Conservation (phyloP, 2,797 vertebrate species). For the Rachycentron canadum region DNA sequence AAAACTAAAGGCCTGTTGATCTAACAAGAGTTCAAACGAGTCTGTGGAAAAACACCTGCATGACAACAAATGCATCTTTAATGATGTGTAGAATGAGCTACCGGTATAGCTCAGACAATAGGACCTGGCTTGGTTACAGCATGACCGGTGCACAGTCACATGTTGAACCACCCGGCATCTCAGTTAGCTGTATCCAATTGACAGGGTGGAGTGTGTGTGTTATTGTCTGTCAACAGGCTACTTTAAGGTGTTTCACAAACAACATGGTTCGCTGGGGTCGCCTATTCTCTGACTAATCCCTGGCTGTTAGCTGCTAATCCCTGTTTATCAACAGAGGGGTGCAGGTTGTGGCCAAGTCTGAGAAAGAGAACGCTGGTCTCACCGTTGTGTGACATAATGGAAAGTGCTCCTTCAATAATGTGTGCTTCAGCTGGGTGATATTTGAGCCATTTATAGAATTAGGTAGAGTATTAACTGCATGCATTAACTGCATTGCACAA, state of each 20-base stretch:
- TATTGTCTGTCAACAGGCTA: slow-evolving; percentile 66
- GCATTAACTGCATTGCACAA: background rate
- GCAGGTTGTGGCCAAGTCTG: slow-evolving; percentile 37
- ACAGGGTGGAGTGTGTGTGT: slow-evolving; percentile 40
- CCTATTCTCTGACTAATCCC: slow-evolving; percentile 71
- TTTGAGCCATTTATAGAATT: slow-evolving; percentile 50
- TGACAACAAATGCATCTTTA: slow-evolving; percentile 66
- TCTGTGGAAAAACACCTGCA: slow-evolving; percentile 59
- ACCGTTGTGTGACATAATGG: slow-evolving; percentile 56
- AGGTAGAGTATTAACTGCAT: background rate
- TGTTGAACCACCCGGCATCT: slow-evolving; percentile 44
- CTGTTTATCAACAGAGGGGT: slow-evolving; percentile 65
- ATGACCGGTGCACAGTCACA: slow-evolving; percentile 2
- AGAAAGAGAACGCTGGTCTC: slow-evolving; percentile 31
- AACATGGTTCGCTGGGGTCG: slow-evolving; percentile 54
- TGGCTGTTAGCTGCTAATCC: slow-evolving; percentile 78
- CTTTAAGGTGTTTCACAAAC: slow-evolving; percentile 68
- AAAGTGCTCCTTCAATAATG: slow-evolving; percentile 50
- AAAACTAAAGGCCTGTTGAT: background rate
- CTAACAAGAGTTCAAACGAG: too few species aligned
- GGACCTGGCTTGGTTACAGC: slow-evolving; percentile 64
- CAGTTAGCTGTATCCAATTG: slow-evolving; percentile 58
- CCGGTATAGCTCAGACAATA: slow-evolving; percentile 55
- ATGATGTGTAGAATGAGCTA: slow-evolving; percentile 59
- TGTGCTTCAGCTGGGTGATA: slow-evolving; percentile 18